A percentile compares a stretch with the other conserved stretches of the same genome.
phyloP scores from a whole-genome alignment of 2,113 vertebrate species.

The Hiodon tergisus region DNA sequence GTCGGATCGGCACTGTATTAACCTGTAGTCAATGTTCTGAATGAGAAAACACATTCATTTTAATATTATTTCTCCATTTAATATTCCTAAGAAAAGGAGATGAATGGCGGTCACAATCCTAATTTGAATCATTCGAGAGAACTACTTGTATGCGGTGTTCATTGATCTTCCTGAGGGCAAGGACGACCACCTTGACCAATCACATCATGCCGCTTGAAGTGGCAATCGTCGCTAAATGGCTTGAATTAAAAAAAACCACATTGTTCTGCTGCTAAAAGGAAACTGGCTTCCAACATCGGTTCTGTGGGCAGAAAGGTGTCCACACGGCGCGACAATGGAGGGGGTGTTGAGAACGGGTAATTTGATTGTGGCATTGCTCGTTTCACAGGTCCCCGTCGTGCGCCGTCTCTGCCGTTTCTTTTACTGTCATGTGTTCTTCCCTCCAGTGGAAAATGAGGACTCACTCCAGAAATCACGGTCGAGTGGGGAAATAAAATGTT shows the following conservation, averaged over 20 bases:
- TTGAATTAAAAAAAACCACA: neutral
- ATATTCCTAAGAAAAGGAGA: neutral
- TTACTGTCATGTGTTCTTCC: neutral
- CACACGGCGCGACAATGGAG: neutral
- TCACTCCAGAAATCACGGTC: neutral
- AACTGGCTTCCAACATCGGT: neutral
- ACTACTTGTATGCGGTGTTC: neutral
- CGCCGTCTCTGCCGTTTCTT: neutral
- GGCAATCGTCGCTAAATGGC: neutral
- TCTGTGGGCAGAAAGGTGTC: neutral
- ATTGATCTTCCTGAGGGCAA: neutral
- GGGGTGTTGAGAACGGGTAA: neutral
- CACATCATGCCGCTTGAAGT: neutral
- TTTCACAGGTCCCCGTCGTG: neutral
- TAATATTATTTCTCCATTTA: neutral
- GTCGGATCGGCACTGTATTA: too few species aligned
- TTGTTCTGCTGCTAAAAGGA: neutral
- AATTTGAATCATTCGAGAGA: neutral
- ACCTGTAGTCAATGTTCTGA: too few species aligned
- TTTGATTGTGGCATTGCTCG: conserved; percentile 8
- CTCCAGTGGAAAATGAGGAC: neutral
- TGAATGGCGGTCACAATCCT: neutral
- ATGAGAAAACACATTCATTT: too few species aligned
- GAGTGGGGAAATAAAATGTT: neutral
- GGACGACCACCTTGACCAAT: neutral